Evolutionary conservation across 1,140 invertebrate genomes (phyloP), one percentile per base, ranked within the genome.

Genomic region (Listronotus oregonensis): DNA sequence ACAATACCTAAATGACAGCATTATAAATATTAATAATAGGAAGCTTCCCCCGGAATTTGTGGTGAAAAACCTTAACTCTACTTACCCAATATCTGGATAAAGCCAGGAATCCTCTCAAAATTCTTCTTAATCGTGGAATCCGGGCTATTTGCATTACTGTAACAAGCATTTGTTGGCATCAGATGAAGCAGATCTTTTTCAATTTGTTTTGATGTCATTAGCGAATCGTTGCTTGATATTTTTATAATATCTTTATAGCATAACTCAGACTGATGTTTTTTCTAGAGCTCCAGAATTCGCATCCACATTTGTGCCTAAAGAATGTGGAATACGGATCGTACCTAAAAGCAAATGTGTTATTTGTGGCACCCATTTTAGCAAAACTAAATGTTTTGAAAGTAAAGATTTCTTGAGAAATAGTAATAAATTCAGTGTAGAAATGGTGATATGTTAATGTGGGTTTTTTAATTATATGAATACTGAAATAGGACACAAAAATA

Each of bases 151-250:
- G 91, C 87, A 79, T 93, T 88, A 75, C 90, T 94, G 78, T 98
- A 99, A 81, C 97, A 99, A n/a, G 90, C 93, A 86, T 99, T 98
- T 67, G 90, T 94, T 8, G 98, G 98, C 85, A 99, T 88, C 61
- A 96, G 98, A 70, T 97, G 87, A 46, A 98, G 82, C 18, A 99
- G 82, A 85, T 99, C 97, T 83, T 98, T 98, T 83, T 99, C 97
- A 74, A 99, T 99, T 83, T 98, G 96, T 80, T 97, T 97, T 58
- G 94, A 96, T 18, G 94, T 96, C 84, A 96, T 94, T 21, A 97
- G 80, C 64, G 92, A 90, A 82, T 98, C 95, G 80, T 93, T 97
- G 76, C 94, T 93, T 8, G 95, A 96, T 39, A 94, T 91, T 84
- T 92, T 89, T 2, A 96, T 90, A 72, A 98, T 93, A 77, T 98